Base-by-base conservation (phyloP, 2,888 invertebrate species). In the Caenorhabditis zanzibari region DNA sequence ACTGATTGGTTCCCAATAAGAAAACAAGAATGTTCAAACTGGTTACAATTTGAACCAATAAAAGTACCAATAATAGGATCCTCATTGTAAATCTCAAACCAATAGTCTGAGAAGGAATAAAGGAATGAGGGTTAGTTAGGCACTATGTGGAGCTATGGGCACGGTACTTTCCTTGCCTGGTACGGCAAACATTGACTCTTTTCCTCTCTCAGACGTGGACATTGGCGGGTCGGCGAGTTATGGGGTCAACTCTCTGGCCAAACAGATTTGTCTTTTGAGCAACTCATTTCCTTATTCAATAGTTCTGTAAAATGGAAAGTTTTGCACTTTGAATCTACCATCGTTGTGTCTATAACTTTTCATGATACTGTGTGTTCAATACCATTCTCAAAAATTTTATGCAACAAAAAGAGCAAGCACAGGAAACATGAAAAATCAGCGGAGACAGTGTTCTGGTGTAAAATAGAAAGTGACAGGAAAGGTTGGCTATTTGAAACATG, bases 1-100 rank as follows among this genome's bases (percentile, higher is more conserved):
- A 90, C 69, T 91, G 90, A 63, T 86, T 90, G 41, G 91, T 91
- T n/a, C 92, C 92, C 47, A 91, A 74, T n/a, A 92, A 85, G 72
- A 91, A 92, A 5, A 92, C 80, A 4, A 92, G 86, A 72, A 92
- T 88, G 59, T 91, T 92, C 12, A 91, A 73, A 12, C 82, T 71
- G 72, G 44, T 63, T 19, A 63, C 63, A 24, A 81, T 32, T 54
- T 84, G 75, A 16, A 81, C 35, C 32, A 80, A 16, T n/a, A 47
- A 47, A 4, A 77, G 12, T n/a, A 77, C 35, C 22, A 84, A 49
- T n/a, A 84, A 6, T 26, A 75, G 26, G 28, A 84, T 47, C 58
- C 81, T 59, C 84, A 84, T 84, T 2, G 22, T 47, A 35, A 41
- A 54, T 41, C 24, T 54, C 26, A 19, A 54, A 4, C 26, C 24